These are phyloP conservation scores for Pitta sordida DNA, from an alignment of 2,113 vertebrate species.

Conservation along the genomic window DNA sequence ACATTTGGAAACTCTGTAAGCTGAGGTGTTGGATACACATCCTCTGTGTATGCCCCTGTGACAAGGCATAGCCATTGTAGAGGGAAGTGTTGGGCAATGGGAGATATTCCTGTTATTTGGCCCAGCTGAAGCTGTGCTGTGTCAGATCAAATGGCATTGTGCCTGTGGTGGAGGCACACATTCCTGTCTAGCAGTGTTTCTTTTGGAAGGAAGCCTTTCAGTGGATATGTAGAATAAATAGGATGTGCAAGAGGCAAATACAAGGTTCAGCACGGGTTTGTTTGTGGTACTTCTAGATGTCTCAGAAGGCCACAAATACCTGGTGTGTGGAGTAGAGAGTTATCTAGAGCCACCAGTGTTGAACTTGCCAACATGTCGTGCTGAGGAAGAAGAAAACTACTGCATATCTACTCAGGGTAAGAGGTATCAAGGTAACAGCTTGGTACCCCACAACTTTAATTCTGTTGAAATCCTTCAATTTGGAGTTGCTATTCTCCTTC, in stretches of 20 bases:
- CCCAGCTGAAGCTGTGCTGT: background rate
- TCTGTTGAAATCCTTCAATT: background rate
- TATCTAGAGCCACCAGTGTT: background rate
- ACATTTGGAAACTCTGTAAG: background rate
- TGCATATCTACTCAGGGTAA: background rate
- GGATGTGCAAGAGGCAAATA: background rate
- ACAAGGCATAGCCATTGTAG: accelerated
- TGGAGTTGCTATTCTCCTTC: background rate
- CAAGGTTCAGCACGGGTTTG: background rate
- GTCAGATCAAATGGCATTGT: background rate
- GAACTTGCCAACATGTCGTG: background rate
- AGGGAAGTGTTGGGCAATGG: background rate
- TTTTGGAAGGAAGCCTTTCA: background rate
- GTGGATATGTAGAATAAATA: background rate
- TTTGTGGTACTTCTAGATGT: background rate
- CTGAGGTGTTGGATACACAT: background rate
- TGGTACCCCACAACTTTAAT: background rate
- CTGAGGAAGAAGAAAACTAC: background rate
- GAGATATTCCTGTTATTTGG: background rate
- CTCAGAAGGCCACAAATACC: background rate
- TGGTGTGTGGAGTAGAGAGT: background rate
- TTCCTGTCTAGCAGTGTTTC: background rate
- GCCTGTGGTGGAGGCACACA: background rate
- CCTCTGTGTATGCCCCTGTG: background rate
- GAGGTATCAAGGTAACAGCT: background rate